Percentiles rank a stretch among this genome's conserved stretches.
Conservation (phyloP, 2,888 invertebrate species). For the Cataglyphis rosenhaueri region DNA sequence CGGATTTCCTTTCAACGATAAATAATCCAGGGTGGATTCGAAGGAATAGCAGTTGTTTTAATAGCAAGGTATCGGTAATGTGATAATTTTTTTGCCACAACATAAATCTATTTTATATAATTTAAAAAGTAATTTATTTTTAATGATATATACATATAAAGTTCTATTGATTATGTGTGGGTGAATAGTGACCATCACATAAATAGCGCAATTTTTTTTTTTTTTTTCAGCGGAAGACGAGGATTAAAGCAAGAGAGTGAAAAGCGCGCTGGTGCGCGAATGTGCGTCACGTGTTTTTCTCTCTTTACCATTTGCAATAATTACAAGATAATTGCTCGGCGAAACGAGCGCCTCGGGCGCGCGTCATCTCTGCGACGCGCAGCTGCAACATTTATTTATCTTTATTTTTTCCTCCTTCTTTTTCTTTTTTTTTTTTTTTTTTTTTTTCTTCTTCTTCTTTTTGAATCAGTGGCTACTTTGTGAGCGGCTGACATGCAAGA, state of each 20-base stretch:
- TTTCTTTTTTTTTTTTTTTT: not conserved
- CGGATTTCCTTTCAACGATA: not conserved
- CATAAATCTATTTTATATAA: not conserved
- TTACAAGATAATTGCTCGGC: constrained; percentile 54
- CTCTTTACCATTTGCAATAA: constrained; percentile 53
- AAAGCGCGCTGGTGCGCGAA: constrained; percentile 39
- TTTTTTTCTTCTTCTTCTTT: constrained; percentile 2
- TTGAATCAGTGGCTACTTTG: constrained; percentile 46
- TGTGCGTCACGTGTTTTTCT: constrained; percentile 40
- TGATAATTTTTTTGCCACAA: not conserved
- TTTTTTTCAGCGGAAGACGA: constrained; percentile 29
- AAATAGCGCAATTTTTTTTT: constrained; percentile 25
- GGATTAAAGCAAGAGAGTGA: constrained; percentile 21
- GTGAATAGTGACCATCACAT: constrained; percentile 13
- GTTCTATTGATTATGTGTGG: not conserved
- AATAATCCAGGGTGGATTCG: not conserved
- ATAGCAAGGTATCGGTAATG: not conserved
- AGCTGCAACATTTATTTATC: constrained; percentile 54
- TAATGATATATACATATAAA: constrained; percentile 11
- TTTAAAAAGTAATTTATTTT: constrained; percentile 22
- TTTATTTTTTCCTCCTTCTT: not conserved
- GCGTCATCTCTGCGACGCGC: constrained; percentile 49
- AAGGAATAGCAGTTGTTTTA: not conserved
- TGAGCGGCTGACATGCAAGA: constrained; percentile 34
- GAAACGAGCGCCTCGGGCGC: constrained; percentile 46